phyloP scores from a whole-genome alignment of 1,140 invertebrate species.

The Drosophila insularis region DNA sequence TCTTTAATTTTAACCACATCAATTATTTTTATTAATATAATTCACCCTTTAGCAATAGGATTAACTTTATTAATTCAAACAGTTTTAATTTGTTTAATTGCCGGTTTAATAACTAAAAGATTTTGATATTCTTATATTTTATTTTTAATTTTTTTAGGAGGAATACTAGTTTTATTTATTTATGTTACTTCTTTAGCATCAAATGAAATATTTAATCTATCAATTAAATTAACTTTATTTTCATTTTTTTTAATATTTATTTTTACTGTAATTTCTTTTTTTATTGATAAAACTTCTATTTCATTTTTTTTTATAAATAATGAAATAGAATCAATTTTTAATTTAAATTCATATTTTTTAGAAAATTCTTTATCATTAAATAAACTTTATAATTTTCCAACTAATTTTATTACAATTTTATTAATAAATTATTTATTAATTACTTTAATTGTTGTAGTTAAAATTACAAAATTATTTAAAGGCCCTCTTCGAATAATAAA shows the following conservation, averaged over 20 bases:
- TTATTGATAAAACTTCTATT: constrained; percentile 35
- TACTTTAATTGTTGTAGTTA: no score
- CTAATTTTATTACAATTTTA: no score
- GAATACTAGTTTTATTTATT: constrained; percentile 49
- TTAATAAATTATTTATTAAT: no score
- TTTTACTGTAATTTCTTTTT: constrained; percentile 19
- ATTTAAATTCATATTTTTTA: constrained; percentile 39
- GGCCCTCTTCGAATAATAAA: no score
- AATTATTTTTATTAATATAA: constrained; percentile 80
- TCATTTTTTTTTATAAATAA: constrained; percentile 41
- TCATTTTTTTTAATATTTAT: constrained; percentile 2
- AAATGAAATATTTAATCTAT: constrained; percentile 84
- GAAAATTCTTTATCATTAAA: no score
- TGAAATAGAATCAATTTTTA: constrained; percentile 43
- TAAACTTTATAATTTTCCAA: no score
- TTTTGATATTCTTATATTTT: constrained; percentile 56
- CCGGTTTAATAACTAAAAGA: constrained; percentile 48
- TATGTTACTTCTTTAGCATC: constrained; percentile 83
- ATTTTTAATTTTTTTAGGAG: constrained; percentile 49
- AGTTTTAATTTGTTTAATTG: constrained; percentile 71
- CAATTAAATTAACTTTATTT: constrained; percentile 54
- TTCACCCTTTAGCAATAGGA: constrained; percentile 83
- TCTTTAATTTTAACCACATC: constrained; percentile 68
- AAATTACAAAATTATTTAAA: no score
- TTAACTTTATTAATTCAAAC: constrained; percentile 83